Percentiles rank a stretch among this genome's conserved stretches.
phyloP scores from a whole-genome alignment of 92 coral and sea anemone genomes.

The Zoanthus sociatus region DNA sequence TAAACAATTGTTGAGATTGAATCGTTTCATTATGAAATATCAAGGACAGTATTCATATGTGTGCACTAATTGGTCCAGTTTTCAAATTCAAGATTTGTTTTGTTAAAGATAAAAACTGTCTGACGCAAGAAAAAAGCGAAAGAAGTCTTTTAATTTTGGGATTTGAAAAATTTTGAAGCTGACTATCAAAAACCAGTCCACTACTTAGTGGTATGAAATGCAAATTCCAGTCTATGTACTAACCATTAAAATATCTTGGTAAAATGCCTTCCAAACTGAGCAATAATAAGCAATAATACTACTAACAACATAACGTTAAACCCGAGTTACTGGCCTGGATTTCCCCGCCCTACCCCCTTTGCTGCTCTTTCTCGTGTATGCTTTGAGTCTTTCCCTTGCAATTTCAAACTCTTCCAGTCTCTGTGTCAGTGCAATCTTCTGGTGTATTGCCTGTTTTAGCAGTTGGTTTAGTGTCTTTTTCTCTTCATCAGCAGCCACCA shows the following conservation, averaged over 20 bases:
- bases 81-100: too few relatives aligned
- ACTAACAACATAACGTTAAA: slow-evolving; percentile 26
- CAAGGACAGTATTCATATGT: too few relatives aligned
- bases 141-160: too few relatives aligned
- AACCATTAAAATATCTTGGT: neutral
- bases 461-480: slow-evolving; percentile 95
- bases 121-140: too few relatives aligned
- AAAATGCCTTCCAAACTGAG: neutral
- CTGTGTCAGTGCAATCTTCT: slow-evolving; percentile 97
- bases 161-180: too few relatives aligned
- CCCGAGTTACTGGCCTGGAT: slow-evolving; percentile 93
- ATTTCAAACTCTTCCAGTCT: slow-evolving; percentile 98
- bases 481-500: slow-evolving; percentile 96
- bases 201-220: neutral
- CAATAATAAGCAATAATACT: neutral
- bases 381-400: slow-evolving; percentile 95
- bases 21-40: too few relatives aligned
- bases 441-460: slow-evolving; percentile 97
- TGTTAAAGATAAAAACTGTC: too few relatives aligned
- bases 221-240: neutral
- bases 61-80: too few relatives aligned
- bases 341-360: slow-evolving; percentile 59
- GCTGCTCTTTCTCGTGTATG: slow-evolving; percentile 88
- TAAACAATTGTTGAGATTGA: too few relatives aligned
- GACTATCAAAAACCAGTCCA: too few relatives aligned